phyloP scores from a whole-genome alignment of 2,113 vertebrate species.

The Rhinogobius similis region DNA sequence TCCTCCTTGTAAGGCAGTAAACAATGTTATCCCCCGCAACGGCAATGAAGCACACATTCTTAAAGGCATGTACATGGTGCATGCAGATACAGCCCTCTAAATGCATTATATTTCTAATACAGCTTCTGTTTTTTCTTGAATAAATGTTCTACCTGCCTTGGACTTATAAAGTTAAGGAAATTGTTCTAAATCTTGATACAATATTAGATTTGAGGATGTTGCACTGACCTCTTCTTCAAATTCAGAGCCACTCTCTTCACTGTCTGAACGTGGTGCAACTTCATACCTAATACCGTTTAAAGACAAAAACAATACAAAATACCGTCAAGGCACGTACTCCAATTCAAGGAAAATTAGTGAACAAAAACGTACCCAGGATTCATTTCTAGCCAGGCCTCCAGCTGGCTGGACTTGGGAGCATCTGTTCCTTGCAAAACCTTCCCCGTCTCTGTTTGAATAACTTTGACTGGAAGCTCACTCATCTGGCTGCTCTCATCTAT shows the following conservation, averaged over 20 bases:
- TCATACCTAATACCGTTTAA: slow-evolving; percentile 82
- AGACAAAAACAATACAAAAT: neutral
- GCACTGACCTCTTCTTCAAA: slow-evolving; percentile 92
- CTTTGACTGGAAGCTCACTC: slow-evolving; percentile 98
- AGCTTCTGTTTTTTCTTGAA: neutral
- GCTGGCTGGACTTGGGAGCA: slow-evolving; percentile 95
- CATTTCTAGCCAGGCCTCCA: slow-evolving; percentile 99
- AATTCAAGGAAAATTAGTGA: neutral
- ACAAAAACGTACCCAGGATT: slow-evolving; percentile 87
- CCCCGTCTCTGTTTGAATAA: slow-evolving; percentile 96
- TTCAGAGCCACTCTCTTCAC: slow-evolving; percentile 94
- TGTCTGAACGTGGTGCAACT: slow-evolving; percentile 96
- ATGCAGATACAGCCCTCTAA: slow-evolving; percentile 38
- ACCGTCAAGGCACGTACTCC: neutral
- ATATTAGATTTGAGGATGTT: neutral
- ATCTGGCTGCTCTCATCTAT: slow-evolving; percentile 98
- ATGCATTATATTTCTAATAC: neutral
- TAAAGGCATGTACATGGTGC: neutral
- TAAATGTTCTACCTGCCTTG: too few species aligned
- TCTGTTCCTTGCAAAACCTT: slow-evolving; percentile 95
- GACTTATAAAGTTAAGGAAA: neutral
- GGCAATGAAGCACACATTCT: neutral
- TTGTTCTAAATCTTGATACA: neutral
- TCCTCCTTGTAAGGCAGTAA: slow-evolving; percentile 82
- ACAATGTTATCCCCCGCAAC: neutral